Evolutionary conservation across 2,888 invertebrate genomes (phyloP), one percentile per base, ranked within the genome.

Genomic region (Agriopis leucophaearia): DNA sequence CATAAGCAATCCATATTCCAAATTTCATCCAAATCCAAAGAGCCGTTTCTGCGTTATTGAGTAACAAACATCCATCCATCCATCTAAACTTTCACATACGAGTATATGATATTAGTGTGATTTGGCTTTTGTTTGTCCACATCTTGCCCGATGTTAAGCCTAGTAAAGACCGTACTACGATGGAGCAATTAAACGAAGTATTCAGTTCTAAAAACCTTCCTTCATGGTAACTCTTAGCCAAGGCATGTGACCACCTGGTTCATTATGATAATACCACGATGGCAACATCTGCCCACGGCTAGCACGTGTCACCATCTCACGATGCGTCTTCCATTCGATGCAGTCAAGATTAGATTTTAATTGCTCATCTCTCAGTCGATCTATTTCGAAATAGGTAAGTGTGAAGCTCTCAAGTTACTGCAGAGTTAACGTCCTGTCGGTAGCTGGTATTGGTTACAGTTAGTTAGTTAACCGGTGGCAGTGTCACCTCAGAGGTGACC

Each of bases 261-360:
- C 40, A 42, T 62, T 55, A 67, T 66, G 68, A 73, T 75, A 47
- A 55, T 38, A 27, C 42, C 36, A 45, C 63, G 40, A 48, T 68
- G 74, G 78, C 78, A 75, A 74, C 73, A 73, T 75, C 81, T 74
- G 81, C 81, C 83, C 78, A 81, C 81, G 78, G 76, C 81, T 78
- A 74, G 71, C 79, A 74, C 78, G 79, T 78, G 83, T 80, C 79
- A 77, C 80, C 75, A 74, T 66, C 73, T 66, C 75, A 74, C 75
- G 73, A 77, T 76, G 69, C 71, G 73, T 78, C 74, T 66, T 73
- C 76, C 77, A 66, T 64, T 62, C 55, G 57, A 65, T 66, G 67
- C 68, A 64, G 47, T 64, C 57, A 52, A 71, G 70, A 74, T 73
- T 71, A 73, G 70, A 69, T 67, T 74, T 71, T 76, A 71, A 73